Evolutionary conservation across 2,797 vertebrate genomes (phyloP).

Genomic region (Adelosebastes latens): DNA sequence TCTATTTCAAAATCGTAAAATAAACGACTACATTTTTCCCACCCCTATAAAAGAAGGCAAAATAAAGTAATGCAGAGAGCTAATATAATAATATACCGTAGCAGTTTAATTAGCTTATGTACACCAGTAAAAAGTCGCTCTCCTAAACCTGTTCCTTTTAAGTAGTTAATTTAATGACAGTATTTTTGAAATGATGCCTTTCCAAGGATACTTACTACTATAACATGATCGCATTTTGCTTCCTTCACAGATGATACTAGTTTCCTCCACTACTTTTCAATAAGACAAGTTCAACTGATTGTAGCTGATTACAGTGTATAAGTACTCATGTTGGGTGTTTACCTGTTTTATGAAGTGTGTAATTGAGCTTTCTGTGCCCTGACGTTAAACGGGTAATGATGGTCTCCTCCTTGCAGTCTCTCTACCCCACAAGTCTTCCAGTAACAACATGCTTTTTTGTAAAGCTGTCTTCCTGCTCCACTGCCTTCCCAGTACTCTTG

Average conservation of each 20-base stretch:
- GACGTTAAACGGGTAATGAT: slow-evolving; percentile 42
- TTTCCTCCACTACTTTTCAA: slow-evolving; percentile 6
- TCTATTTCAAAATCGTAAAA: too few relatives aligned
- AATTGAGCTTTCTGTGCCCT: slow-evolving; percentile 50
- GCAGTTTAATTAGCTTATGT: background rate
- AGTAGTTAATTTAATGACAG: background rate
- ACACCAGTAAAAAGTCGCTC: background rate
- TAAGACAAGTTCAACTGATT: slow-evolving; percentile 41
- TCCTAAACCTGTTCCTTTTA: background rate
- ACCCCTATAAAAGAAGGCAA: too few relatives aligned
- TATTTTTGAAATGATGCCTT: background rate
- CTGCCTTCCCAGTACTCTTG: background rate
- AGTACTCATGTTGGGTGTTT: slow-evolving; percentile 40
- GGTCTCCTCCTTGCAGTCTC: slow-evolving; percentile 25
- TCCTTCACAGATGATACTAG: background rate
- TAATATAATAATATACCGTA: background rate
- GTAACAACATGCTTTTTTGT: slow-evolving; percentile 2
- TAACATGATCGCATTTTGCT: background rate
- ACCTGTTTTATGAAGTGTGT: slow-evolving; percentile 66
- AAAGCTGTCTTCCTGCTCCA: background rate
- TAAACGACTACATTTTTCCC: too few relatives aligned
- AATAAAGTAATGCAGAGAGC: background rate
- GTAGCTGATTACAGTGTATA: slow-evolving; percentile 41
- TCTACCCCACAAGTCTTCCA: background rate
- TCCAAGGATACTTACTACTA: background rate